Evolutionary conservation across 2,113 vertebrate species (phyloP).

Genomic region (Anarrhichthys ocellatus): DNA sequence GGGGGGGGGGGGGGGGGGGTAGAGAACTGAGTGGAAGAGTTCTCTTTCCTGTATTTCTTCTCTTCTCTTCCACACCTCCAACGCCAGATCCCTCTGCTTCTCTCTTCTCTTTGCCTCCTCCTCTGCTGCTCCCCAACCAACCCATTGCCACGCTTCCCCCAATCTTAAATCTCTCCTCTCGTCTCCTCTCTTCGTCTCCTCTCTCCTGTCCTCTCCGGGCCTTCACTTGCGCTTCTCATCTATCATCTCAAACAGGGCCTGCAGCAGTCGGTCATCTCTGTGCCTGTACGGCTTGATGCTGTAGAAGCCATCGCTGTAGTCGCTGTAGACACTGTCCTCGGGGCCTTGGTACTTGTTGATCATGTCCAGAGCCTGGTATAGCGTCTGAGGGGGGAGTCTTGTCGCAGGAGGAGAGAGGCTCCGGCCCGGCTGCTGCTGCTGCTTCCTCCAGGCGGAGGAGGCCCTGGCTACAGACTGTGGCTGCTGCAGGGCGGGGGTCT

Average conservation of each 20-base stretch:
- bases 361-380: constrained; percentile 90
- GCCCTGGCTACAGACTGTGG: constrained; percentile 48
- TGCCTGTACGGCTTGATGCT: constrained; percentile 92
- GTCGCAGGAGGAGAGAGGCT: constrained; percentile 76
- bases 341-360: constrained; percentile 87
- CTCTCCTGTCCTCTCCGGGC: not conserved
- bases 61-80: constrained; percentile 9
- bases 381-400: constrained; percentile 86
- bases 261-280: constrained; percentile 93
- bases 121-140: constrained; percentile 60
- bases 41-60: constrained; percentile 11
- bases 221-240: constrained; percentile 84
- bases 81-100: constrained; percentile 3
- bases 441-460: constrained; percentile 58
- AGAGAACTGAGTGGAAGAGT: constrained; percentile 54
- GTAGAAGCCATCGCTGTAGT: constrained; percentile 94
- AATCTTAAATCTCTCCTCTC: not conserved
- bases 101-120: constrained; percentile 39
- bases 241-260: constrained; percentile 91
- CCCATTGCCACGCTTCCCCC: not conserved
- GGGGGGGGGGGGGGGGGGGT: constrained; percentile 12
- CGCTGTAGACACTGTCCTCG: constrained; percentile 88
- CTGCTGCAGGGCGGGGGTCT: constrained; percentile 72
- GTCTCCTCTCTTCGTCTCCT: not conserved
- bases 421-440: constrained; percentile 67